Conservation (phyloP, 2,113 vertebrate species). For the Larimichthys crocea region DNA sequence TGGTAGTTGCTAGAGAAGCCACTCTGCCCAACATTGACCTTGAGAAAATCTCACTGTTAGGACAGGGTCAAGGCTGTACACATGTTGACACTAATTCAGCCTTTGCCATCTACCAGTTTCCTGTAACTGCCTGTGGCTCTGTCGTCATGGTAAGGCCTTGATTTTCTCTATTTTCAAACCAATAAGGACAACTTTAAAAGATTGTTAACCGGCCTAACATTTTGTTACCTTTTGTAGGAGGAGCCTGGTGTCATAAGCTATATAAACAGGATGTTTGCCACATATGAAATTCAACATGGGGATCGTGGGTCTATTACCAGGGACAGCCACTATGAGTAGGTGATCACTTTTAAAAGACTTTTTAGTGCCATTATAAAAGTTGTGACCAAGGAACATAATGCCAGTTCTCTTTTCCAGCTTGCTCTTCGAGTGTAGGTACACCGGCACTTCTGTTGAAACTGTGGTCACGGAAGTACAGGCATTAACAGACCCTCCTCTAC, state of each 20-base stretch:
- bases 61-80: slow-evolving; percentile 45
- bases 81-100: slow-evolving; percentile 63
- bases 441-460: slow-evolving; percentile 50
- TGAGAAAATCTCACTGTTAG: slow-evolving; percentile 51
- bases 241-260: slow-evolving; percentile 73
- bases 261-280: slow-evolving; percentile 77
- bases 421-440: slow-evolving; percentile 76
- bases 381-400: not conserved
- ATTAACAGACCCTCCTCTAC: not conserved
- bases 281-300: slow-evolving; percentile 64
- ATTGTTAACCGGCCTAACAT: not conserved
- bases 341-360: slow-evolving; percentile 8
- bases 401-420: slow-evolving; percentile 53
- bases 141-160: slow-evolving; percentile 61
- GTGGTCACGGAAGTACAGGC: slow-evolving; percentile 55
- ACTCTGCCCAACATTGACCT: slow-evolving; percentile 73
- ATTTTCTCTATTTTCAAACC: not conserved
- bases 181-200: not conserved
- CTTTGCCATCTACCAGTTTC: slow-evolving; percentile 79
- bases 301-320: slow-evolving; percentile 75
- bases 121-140: slow-evolving; percentile 75
- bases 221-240: slow-evolving; percentile 63
- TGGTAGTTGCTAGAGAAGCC: slow-evolving; percentile 73
- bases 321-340: slow-evolving; percentile 77
- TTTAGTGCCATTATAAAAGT: not conserved